Base-by-base conservation (phyloP, 2,888 invertebrate species). In the Deilephila elpenor region DNA sequence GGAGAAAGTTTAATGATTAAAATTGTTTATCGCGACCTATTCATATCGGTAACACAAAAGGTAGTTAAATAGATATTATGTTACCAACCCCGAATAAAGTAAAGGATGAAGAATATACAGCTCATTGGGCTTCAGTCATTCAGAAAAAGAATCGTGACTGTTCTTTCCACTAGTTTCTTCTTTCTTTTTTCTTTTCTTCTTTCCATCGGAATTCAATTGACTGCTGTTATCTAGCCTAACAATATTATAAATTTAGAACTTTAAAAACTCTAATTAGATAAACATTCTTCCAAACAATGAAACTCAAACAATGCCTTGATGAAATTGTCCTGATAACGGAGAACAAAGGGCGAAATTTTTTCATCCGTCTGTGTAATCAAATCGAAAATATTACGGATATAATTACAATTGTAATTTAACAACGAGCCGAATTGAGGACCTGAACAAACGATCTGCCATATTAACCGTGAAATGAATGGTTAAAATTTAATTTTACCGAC, bases 381-480 rank as follows among this genome's bases (percentile, higher is more conserved):
- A 72, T 62, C 51, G 72, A 67, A 75, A 72, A 72, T 71, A 74
- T 75, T 67, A 73, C 73, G 44, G 61, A 71, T 73, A 71, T 72
- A 83, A 81, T 81, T 82, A 79, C 76, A 77, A 75, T 74, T 74
- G 71, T 71, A 80, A 78, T 76, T 77, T 78, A 78, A 76, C 74
- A 80, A 72, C 78, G 80, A 82, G 78, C 76, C 75, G 83, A 83
- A 87, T 86, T 80, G 80, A 74, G 79, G 80, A 82, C 78, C 75
- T 75, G 83, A 83, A 87, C 86, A 89, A 89, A 88, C 88, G 88
- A 88, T 86, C 83, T 82, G 88, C 83, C 86, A 86, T 89, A 91
- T 78, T 81, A 79, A 74, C 83, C 82, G 84, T 86, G 89, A 91
- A 91, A 92, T 91, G 88, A 90, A 89, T 85, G 86, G 85, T 90